phyloP scores from a whole-genome alignment of 2,888 invertebrate species.

The Diaphora mendica region DNA sequence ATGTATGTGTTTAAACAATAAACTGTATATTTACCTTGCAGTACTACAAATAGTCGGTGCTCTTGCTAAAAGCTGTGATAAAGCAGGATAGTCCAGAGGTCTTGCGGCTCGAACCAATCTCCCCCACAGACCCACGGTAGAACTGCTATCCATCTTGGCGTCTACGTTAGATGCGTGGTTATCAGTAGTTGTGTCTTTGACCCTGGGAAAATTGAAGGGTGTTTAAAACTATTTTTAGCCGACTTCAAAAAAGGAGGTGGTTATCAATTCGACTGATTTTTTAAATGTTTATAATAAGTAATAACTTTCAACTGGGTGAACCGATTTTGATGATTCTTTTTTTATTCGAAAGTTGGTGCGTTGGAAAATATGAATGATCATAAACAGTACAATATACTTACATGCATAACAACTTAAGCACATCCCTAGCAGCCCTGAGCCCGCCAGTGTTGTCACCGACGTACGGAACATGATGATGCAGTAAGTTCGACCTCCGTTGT shows the following conservation, averaged over 20 bases:
- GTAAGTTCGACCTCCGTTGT: slow-evolving; percentile 87
- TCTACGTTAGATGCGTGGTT: slow-evolving; percentile 62
- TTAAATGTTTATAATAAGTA: too few relatives aligned
- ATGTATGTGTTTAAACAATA: too few relatives aligned
- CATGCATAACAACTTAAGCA: slow-evolving; percentile 90
- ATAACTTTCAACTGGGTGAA: too few relatives aligned
- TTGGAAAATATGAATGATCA: neutral
- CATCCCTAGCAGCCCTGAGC: slow-evolving; percentile 89
- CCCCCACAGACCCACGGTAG: slow-evolving; percentile 81
- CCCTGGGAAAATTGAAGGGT: slow-evolving; percentile 62
- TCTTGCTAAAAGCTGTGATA: slow-evolving; percentile 88
- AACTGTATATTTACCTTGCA: slow-evolving; percentile 88
- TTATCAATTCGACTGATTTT: too few relatives aligned
- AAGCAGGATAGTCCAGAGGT: slow-evolving; percentile 89
- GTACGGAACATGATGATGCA: slow-evolving; percentile 90
- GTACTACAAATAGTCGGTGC: slow-evolving; percentile 88
- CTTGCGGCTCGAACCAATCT: slow-evolving; percentile 88
- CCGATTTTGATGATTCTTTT: too few relatives aligned
- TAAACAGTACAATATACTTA: slow-evolving; percentile 56
- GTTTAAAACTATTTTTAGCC: neutral
- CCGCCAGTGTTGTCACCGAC: slow-evolving; percentile 90
- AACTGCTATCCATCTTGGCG: slow-evolving; percentile 80
- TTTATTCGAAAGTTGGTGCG: too few relatives aligned
- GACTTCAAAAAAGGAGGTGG: too few relatives aligned
- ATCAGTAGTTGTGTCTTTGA: slow-evolving; percentile 69